Conservation (phyloP, 2,113 vertebrate genomes). For the Tragelaphus scriptus region DNA sequence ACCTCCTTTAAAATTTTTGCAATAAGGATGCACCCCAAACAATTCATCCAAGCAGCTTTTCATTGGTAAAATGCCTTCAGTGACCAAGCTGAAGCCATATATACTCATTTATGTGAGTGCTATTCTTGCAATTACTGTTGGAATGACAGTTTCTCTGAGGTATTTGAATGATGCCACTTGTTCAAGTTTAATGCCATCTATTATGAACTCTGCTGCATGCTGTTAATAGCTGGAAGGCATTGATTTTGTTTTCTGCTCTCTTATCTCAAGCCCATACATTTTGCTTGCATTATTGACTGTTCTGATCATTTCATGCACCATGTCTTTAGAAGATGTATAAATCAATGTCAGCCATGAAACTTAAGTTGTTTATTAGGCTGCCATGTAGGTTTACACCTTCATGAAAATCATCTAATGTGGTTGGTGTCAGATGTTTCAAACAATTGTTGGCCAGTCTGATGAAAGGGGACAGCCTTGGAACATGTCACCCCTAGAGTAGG, state of each 20-base stretch:
- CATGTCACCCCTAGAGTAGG: slow-evolving; percentile 64
- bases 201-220: slow-evolving; percentile 83
- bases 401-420: slow-evolving; percentile 75
- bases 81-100: slow-evolving; percentile 55
- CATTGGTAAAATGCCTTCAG: slow-evolving; percentile 74
- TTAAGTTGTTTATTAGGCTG: slow-evolving; percentile 82
- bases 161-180: slow-evolving; percentile 82
- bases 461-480: slow-evolving; percentile 80
- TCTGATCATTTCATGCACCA: slow-evolving; percentile 85
- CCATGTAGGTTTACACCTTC: slow-evolving; percentile 77
- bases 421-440: slow-evolving; percentile 71
- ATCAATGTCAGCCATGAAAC: slow-evolving; percentile 84
- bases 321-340: slow-evolving; percentile 85
- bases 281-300: slow-evolving; percentile 84
- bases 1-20: slow-evolving; percentile 66
- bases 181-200: slow-evolving; percentile 84
- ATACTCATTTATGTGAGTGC: slow-evolving; percentile 59
- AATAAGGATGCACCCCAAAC: slow-evolving; percentile 65
- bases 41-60: slow-evolving; percentile 64
- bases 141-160: slow-evolving; percentile 80
- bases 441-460: slow-evolving; percentile 80
- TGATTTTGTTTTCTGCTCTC: slow-evolving; percentile 85
- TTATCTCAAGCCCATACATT: slow-evolving; percentile 83
- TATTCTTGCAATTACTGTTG: slow-evolving; percentile 74
- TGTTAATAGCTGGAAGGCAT: slow-evolving; percentile 86